These are phyloP conservation scores for Chrysomela aeneicollis DNA, from an alignment of 2,888 invertebrate species.

Conservation along the genomic window DNA sequence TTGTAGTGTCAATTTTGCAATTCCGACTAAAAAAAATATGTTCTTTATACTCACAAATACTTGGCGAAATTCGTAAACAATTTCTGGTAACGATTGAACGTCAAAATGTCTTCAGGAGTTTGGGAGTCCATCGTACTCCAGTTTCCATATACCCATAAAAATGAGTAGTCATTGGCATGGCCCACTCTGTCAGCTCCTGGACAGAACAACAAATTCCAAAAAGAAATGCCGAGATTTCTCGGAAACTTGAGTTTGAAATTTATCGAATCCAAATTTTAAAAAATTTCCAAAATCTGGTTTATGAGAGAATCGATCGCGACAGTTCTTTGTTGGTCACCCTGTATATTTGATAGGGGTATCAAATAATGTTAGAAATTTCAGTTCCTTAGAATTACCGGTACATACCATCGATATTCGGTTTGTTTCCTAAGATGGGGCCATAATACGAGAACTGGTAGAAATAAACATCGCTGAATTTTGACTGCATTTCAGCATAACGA, in stretches of 20 bases:
- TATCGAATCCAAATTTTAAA: too few species aligned
- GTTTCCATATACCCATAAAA: constrained; percentile 36
- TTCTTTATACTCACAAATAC: constrained; percentile 37
- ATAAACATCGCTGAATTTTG: constrained; percentile 40
- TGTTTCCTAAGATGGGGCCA: constrained; percentile 36
- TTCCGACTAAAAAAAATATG: too few species aligned
- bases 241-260: too few species aligned
- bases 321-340: too few species aligned
- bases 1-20: too few species aligned
- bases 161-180: constrained; percentile 41
- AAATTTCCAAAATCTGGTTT: too few species aligned
- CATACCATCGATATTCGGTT: constrained; percentile 35
- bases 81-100: constrained; percentile 1
- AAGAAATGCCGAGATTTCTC: too few species aligned
- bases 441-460: constrained; percentile 45
- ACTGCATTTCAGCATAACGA: constrained; percentile 40
- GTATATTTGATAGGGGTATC: too few species aligned
- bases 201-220: constrained; percentile 23
- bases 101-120: not conserved
- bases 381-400: too few species aligned
- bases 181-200: constrained; percentile 51
- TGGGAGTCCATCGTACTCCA: not conserved
- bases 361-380: too few species aligned
- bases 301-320: too few species aligned
- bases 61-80: constrained; percentile 46